phyloP scores from a whole-genome alignment of 2,888 invertebrate genomes.

The Tortricodes alternella region DNA sequence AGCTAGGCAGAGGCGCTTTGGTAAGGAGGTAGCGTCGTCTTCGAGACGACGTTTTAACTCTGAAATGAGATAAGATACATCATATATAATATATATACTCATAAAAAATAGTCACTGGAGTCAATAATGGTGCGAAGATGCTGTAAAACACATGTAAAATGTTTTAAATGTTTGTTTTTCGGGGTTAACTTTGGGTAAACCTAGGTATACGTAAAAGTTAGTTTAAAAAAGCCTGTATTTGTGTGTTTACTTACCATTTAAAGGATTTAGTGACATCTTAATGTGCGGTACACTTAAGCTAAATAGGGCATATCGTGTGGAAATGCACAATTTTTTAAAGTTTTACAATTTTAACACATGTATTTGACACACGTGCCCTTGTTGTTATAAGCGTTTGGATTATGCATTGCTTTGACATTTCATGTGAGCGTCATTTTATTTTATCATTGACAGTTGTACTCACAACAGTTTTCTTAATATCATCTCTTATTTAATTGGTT shows the following conservation, averaged over 20 bases:
- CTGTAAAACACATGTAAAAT: conserved; percentile 22
- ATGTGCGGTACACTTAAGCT: background rate
- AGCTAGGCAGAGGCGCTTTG: conserved; percentile 80
- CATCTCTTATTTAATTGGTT: no score
- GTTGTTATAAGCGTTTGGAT: conserved; percentile 20
- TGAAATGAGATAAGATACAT: conserved; percentile 40
- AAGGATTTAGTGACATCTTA: conserved; percentile 64
- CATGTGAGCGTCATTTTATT: background rate
- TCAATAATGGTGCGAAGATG: background rate
- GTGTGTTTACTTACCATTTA: conserved; percentile 57
- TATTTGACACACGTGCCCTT: conserved; percentile 23
- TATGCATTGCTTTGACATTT: background rate
- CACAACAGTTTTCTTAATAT: no score
- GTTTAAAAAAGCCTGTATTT: background rate
- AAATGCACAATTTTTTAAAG: background rate
- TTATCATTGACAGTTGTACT: no score
- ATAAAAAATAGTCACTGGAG: no score
- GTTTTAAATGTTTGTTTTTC: conserved; percentile 27
- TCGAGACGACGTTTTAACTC: conserved; percentile 75
- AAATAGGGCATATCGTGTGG: conserved; percentile 1
- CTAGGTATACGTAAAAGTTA: conserved; percentile 36
- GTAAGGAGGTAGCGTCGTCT: conserved; percentile 62
- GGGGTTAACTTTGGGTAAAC: conserved; percentile 46
- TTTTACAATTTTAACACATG: background rate
- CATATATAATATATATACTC: background rate